Evolutionary conservation across 1,140 invertebrate genomes (phyloP).

Genomic region (Drosophila trapezifrons): DNA sequence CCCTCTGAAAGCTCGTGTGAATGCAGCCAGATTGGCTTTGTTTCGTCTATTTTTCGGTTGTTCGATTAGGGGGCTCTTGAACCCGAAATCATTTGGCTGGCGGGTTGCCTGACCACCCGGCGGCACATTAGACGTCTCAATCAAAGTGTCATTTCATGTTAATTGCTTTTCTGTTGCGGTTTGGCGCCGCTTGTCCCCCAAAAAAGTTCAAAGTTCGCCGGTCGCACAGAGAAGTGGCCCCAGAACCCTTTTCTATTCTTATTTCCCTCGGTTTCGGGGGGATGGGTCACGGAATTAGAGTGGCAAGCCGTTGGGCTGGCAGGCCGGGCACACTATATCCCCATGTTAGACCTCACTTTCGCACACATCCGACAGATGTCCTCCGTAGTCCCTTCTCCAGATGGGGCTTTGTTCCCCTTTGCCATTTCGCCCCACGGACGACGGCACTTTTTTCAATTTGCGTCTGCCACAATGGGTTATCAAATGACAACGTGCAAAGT

Average conservation of each 20-base stretch:
- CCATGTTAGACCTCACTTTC: slow-evolving; percentile 52
- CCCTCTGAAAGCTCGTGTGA: not conserved
- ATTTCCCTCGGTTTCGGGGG: slow-evolving; percentile 14
- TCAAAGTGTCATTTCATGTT: slow-evolving; percentile 61
- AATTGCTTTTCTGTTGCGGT: slow-evolving; percentile 56
- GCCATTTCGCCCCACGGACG: slow-evolving; percentile 52
- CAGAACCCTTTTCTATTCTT: slow-evolving; percentile 37
- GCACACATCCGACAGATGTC: slow-evolving; percentile 51
- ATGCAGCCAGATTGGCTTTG: slow-evolving; percentile 6
- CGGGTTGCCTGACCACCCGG: slow-evolving; percentile 46
- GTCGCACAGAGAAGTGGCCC: slow-evolving; percentile 9
- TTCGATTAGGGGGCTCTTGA: slow-evolving; percentile 10
- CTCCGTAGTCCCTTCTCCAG: slow-evolving; percentile 9
- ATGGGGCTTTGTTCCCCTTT: slow-evolving; percentile 38
- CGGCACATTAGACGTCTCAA: slow-evolving; percentile 55
- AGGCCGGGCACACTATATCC: slow-evolving; percentile 42
- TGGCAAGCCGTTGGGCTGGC: slow-evolving; percentile 26
- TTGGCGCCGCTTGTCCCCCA: slow-evolving; percentile 26
- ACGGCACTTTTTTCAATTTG: slow-evolving; percentile 76
- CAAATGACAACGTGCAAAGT: slow-evolving; percentile 79
- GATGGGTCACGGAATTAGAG: slow-evolving; percentile 13
- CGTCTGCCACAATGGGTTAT: slow-evolving; percentile 80
- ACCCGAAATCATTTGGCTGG: slow-evolving; percentile 18
- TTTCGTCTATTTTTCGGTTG: not conserved
- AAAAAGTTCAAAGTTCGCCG: slow-evolving; percentile 55